Percentiles rank a stretch among this genome's conserved stretches.
Conservation (phyloP, 1,140 invertebrate genomes). For the Dendrolimus kikuchii region DNA sequence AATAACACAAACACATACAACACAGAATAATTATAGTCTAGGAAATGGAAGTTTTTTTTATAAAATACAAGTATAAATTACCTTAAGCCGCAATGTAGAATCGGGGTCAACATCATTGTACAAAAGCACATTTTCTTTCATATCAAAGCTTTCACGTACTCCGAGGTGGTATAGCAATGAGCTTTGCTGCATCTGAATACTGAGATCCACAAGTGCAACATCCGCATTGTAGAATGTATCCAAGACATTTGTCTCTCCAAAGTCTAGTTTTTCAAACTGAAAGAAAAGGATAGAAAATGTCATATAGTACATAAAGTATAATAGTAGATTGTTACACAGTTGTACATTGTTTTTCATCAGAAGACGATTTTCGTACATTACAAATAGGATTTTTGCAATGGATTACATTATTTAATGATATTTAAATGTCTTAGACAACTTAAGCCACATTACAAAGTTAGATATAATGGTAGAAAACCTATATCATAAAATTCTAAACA, state of each 20-base stretch:
- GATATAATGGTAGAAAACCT: not conserved
- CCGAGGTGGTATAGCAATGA: constrained; percentile 97
- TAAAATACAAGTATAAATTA: constrained; percentile 48
- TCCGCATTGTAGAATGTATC: constrained; percentile 97
- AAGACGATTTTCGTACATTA: too few species aligned
- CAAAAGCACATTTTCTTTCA: constrained; percentile 97
- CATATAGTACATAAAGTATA: too few species aligned
- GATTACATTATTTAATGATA: too few species aligned
- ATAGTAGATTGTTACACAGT: too few species aligned
- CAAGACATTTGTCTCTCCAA: constrained; percentile 88
- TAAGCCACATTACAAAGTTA: not conserved
- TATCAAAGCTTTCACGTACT: constrained; percentile 97
- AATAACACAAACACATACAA: too few species aligned
- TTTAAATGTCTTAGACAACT: constrained; percentile 12
- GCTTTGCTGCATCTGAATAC: constrained; percentile 90
- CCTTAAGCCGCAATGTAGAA: constrained; percentile 88
- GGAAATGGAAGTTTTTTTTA: too few species aligned
- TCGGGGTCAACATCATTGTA: constrained; percentile 93
- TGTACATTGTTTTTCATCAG: too few species aligned
- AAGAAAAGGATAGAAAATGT: too few species aligned
- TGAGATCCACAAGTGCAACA: constrained; percentile 96
- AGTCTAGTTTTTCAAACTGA: constrained; percentile 90
- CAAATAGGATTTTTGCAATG: too few species aligned
- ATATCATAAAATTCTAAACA: too few species aligned
- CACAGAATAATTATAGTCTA: too few species aligned